Base-by-base conservation (phyloP, 2,888 invertebrate species). In the Microplitis deprimator region DNA sequence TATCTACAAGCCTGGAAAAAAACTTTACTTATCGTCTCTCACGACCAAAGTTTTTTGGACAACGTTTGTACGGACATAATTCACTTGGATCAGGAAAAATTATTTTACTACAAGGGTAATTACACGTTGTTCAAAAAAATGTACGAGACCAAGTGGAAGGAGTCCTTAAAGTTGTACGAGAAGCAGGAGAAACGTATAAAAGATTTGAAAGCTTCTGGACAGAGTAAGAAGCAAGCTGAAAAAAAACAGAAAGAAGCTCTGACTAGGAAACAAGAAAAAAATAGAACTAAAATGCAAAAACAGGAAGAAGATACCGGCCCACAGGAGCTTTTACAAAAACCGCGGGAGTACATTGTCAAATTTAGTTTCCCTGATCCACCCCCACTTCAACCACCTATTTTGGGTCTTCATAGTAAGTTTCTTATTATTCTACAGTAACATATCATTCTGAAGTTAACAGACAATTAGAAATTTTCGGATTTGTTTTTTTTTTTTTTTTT, bases 41-140 rank as follows among this genome's bases (percentile, higher is more conserved):
- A 99, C 94, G 99, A 99, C 92, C 99, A 99, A 91, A 98, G 98
- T 82, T 99, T 99, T 92, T 94, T 99, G 85, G 99, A 99, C 90
- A 99, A 99, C 87, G 98, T 99, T 4, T 99, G 99, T 90, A 98
- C 99, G 77, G 99, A 99, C 91, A 96, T 99, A 82, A 96, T 99
- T 80, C 99, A 99, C 89, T 91, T 99, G 83, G 98, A 99, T 89
- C 95, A 94, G 83, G 96, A 96, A 86, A 98, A 98, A 89, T 91
- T 99, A 73, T 95, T 94, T 88, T 99, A 99, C 89, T 99, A 99
- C 90, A 97, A 97, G 91, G 99, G 99, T 80, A 98, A 98, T 90
- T 98, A 98, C 89, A 96, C 96, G 5, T 97, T 97, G 94, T 99
- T 99, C 90, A 99, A 99, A 91, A 99, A 99, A 91, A 99, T 99